Evolutionary conservation across 1,140 invertebrate genomes (phyloP).

Genomic region (Sitobion miscanthi): DNA sequence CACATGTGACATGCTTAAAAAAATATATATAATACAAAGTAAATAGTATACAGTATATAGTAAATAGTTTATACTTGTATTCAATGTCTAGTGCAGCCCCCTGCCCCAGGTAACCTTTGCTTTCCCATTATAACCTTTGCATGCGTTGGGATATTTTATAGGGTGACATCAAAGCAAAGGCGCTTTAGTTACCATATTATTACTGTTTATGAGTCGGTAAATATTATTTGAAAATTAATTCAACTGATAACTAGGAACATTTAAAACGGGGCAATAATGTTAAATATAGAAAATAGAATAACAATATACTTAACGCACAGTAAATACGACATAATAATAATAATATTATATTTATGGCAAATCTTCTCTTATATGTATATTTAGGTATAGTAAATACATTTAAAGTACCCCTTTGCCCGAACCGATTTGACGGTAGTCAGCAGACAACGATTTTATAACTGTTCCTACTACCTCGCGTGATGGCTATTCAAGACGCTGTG

Average conservation of each 20-base stretch:
- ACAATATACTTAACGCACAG: not conserved
- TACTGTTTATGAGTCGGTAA: not conserved
- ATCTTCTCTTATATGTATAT: not conserved
- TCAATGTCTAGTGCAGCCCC: not conserved
- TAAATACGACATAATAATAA: not conserved
- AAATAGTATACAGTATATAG: too few species aligned
- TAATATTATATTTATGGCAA: not conserved
- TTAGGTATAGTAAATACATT: not conserved
- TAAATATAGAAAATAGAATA: not conserved
- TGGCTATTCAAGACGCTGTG: not conserved
- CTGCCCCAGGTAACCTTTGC: not conserved
- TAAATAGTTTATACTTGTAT: not conserved
- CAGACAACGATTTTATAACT: not conserved
- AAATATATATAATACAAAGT: not conserved
- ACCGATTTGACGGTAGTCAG: not conserved
- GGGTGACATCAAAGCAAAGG: not conserved
- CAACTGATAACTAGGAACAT: not conserved
- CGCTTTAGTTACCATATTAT: not conserved
- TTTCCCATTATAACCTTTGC: not conserved
- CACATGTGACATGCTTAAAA: not conserved
- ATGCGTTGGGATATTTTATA: not conserved
- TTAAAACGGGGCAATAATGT: not conserved
- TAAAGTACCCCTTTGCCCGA: not conserved
- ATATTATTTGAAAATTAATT: not conserved
- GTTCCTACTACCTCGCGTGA: not conserved